Conservation (phyloP, 2,888 invertebrate genomes). For the Sarcophaga variegata region DNA sequence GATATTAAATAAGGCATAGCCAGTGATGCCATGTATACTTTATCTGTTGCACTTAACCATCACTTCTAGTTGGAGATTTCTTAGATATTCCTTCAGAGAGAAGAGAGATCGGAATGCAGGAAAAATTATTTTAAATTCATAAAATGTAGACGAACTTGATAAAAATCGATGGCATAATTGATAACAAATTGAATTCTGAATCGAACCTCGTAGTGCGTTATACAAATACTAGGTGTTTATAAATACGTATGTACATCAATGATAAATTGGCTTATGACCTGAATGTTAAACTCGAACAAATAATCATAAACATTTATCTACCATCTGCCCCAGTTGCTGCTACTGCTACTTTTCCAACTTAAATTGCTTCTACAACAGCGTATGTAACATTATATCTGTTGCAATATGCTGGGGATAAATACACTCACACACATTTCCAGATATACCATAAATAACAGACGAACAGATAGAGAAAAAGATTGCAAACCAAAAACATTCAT, state of each 20-base stretch:
- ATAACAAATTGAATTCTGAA: background rate
- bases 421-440: background rate
- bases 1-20: too few species aligned
- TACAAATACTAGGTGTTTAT: conserved; percentile 7
- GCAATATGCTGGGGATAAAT: background rate
- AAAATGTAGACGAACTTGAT: too few species aligned
- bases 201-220: background rate
- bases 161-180: too few species aligned
- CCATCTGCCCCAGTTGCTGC: background rate
- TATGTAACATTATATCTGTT: background rate
- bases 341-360: too few species aligned
- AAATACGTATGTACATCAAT: conserved; percentile 1
- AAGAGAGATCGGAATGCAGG: too few species aligned
- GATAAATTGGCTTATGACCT: conserved; percentile 46
- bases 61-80: too few species aligned
- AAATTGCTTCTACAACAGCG: background rate
- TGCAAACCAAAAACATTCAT: background rate
- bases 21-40: too few species aligned
- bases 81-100: too few species aligned
- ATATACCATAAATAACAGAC: conserved; percentile 5
- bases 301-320: conserved; percentile 29
- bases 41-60: too few species aligned
- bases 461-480: background rate
- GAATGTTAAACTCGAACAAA: conserved; percentile 39
- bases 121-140: too few species aligned